phyloP scores from a whole-genome alignment of 2,113 vertebrate species.

The Semicossyphus pulcher region DNA sequence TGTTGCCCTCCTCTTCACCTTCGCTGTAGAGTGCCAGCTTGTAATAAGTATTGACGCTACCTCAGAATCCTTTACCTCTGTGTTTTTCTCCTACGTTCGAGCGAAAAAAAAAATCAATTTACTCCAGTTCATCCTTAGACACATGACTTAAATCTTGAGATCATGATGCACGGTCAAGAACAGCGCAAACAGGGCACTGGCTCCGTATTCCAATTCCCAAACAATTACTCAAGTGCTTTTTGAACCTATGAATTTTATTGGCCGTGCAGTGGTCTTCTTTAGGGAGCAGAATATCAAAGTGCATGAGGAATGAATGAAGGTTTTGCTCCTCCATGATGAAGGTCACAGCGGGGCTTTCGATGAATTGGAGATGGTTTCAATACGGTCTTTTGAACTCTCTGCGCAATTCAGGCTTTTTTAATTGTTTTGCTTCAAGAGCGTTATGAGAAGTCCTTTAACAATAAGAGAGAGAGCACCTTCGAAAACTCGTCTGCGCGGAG shows the following conservation, averaged over 20 bases:
- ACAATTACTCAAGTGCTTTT: conserved; percentile 56
- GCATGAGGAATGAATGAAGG: conserved; percentile 43
- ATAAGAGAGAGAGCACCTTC: conserved; percentile 14
- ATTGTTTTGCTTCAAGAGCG: conserved; percentile 19
- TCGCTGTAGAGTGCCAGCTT: conserved; percentile 66
- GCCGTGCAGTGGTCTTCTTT: conserved; percentile 23
- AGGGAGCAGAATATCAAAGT: conserved; percentile 29
- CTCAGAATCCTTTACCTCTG: conserved; percentile 19
- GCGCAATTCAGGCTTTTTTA: conserved; percentile 27
- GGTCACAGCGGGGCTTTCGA: conserved; percentile 29
- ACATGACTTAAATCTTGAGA: conserved; percentile 23
- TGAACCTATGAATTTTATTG: conserved; percentile 40
- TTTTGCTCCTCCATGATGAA: conserved; percentile 29
- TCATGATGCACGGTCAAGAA: conserved; percentile 36
- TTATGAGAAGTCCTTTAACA: conserved; percentile 27
- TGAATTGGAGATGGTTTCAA: conserved; percentile 31
- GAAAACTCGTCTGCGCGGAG: neutral
- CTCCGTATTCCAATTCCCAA: conserved; percentile 27
- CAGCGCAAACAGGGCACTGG: neutral
- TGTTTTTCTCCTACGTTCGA: neutral
- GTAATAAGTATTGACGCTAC: conserved; percentile 41
- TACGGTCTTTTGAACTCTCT: conserved; percentile 42
- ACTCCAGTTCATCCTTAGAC: conserved; percentile 26
- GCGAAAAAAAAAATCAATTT: conserved; percentile 37
- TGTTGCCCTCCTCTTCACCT: conserved; percentile 74